Evolutionary conservation across 1,140 invertebrate genomes (phyloP), one percentile per base, ranked within the genome.

Genomic region (Tribolium madens): DNA sequence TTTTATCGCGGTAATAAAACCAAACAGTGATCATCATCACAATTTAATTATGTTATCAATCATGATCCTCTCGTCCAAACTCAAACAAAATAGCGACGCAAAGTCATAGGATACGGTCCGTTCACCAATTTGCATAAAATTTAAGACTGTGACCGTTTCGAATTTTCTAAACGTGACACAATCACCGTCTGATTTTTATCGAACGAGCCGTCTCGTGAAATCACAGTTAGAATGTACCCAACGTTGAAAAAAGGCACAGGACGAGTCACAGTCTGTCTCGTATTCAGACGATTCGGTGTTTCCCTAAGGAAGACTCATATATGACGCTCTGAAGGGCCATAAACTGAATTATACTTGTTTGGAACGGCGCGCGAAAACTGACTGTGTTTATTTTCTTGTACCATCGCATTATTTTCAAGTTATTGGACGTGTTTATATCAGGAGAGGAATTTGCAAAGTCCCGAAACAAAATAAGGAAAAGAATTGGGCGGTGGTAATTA

Each of bases 301-400:
- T 78, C 77, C 79, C 79, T 68, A 53, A 74, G 76, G 76, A 76
- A 76, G 74, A 76, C 75, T 76, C 79, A 78, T 81, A 73, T 80
- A 83, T 79, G 81, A 76, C 77, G 75, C 82, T 79, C 81, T 71
- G 75, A 82, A 81, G 79, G 75, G 78, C 75, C 75, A 76, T 82
- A 82, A 83, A 83, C 82, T 81, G 80, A 82, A 83, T 83, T 82
- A 82, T 81, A 79, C 77, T 81, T 80, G 82, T 80, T 81, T 64
- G 80, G 71, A 82, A 83, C 78, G 77, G 79, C 42, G 69, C 80
- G 81, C 77, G 82, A 82, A 82, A 83, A 80, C 79, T 81, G 42
- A 73, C 72, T 80, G 68, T 81, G 79, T 81, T 83, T 83, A 83
- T 82, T 83, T 81, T 81, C 36, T 76, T 80, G 68, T 78, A 50